Conservation (phyloP, 2,113 vertebrate species). For the Litocranius walleri region DNA sequence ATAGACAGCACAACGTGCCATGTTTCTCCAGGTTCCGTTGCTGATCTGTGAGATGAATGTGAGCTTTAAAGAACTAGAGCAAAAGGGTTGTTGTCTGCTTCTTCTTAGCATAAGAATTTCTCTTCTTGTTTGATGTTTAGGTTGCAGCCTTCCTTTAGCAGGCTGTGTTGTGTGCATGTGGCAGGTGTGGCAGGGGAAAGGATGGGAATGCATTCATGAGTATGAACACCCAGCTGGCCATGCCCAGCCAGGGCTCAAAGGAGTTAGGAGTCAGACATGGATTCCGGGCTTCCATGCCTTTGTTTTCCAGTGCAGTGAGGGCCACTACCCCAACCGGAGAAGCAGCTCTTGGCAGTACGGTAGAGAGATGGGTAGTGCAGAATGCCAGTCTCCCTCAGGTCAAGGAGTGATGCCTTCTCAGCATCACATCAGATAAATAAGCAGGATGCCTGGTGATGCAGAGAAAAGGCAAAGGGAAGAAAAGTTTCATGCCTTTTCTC, state of each 20-base stretch:
- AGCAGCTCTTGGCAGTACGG: background rate
- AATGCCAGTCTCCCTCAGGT: background rate
- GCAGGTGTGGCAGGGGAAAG: background rate
- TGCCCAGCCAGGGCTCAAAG: background rate
- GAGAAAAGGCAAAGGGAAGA: background rate
- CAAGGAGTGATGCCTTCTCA: background rate
- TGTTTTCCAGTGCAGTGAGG: background rate
- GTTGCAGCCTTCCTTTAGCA: background rate
- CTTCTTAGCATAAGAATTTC: background rate
- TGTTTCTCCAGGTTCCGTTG: background rate
- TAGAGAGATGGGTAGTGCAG: background rate
- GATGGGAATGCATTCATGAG: background rate
- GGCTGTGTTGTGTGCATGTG: background rate
- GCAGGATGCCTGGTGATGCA: background rate
- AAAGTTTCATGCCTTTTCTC: too few species aligned
- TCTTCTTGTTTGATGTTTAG: background rate
- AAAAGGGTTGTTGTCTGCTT: background rate
- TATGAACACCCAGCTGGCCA: background rate
- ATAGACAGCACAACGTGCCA: accelerated
- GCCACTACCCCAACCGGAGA: background rate
- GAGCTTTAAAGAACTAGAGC: background rate
- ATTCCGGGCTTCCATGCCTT: background rate
- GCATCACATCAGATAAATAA: background rate
- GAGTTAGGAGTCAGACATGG: background rate
- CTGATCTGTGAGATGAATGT: background rate